Percentiles rank a stretch among this genome's conserved stretches.
Conservation (phyloP, 2,113 vertebrate genomes). For the Tinamus guttatus region DNA sequence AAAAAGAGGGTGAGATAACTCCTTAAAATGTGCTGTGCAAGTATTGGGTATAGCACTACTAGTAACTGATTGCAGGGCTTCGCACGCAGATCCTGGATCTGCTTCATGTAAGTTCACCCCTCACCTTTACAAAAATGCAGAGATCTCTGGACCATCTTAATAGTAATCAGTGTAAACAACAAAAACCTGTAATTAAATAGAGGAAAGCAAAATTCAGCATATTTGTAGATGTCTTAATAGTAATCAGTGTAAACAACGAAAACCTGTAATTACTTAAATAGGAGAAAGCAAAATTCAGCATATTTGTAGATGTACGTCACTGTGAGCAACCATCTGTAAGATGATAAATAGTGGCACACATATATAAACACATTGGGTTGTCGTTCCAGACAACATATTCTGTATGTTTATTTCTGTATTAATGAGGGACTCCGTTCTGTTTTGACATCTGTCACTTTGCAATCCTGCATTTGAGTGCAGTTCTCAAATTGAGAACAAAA, state of each 20-base stretch:
- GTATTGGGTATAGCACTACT: background rate
- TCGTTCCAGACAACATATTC: conserved; percentile 53
- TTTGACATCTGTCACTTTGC: conserved; percentile 50
- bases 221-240: conserved; percentile 50
- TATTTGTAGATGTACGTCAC: conserved; percentile 47
- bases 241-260: conserved; percentile 3
- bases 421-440: conserved; percentile 18
- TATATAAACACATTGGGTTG: conserved; percentile 28
- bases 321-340: conserved; percentile 37
- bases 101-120: background rate
- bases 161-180: conserved; percentile 6
- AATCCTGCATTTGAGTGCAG: background rate
- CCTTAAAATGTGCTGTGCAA: background rate
- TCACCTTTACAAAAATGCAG: background rate
- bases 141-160: background rate
- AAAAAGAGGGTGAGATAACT: conserved; percentile 26
- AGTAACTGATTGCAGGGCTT: background rate
- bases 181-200: background rate
- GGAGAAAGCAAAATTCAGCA: conserved; percentile 30
- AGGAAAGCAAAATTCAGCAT: conserved; percentile 33
- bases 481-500: conserved; percentile 34
- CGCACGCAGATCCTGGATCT: background rate
- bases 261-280: background rate
- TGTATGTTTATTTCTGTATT: conserved; percentile 62
- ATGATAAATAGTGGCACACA: conserved; percentile 6